These are phyloP conservation scores for Pogonocichla stellata DNA, from an alignment of 2,113 vertebrate species.

Conservation along the genomic window DNA sequence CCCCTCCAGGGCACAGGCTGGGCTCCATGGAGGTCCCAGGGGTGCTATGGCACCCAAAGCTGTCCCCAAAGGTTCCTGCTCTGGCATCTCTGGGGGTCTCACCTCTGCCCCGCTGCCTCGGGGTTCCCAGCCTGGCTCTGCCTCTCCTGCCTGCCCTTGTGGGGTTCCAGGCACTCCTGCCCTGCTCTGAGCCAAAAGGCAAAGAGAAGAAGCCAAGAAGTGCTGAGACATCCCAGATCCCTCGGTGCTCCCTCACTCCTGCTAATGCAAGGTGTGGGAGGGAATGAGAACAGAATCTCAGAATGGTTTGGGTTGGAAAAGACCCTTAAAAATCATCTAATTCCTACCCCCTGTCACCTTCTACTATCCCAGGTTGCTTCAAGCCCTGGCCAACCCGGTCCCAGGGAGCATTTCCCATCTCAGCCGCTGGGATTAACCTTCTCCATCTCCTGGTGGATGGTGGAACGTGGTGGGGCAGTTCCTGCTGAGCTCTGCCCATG, in stretches of 20 bases:
- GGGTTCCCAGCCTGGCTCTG: neutral
- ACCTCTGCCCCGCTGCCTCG: neutral
- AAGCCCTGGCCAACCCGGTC: neutral
- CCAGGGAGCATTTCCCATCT: neutral
- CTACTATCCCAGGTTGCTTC: neutral
- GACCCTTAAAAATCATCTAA: neutral
- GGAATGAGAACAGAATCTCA: neutral
- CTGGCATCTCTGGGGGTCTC: neutral
- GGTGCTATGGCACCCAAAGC: accelerated
- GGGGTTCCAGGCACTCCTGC: neutral
- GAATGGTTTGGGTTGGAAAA: neutral
- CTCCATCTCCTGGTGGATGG: neutral
- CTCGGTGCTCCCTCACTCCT: neutral
- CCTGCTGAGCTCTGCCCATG: neutral
- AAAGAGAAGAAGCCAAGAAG: neutral
- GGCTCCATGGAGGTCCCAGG: accelerated
- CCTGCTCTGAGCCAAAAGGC: neutral
- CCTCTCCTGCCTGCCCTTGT: neutral
- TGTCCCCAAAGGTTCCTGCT: neutral
- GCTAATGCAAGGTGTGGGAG: neutral
- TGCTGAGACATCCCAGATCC: neutral
- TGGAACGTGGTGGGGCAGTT: accelerated
- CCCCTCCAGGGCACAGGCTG: neutral
- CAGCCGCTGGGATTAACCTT: neutral
- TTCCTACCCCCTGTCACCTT: neutral